These are phyloP conservation scores for Galbula dea DNA, from an alignment of 2,113 vertebrate species.

Conservation along the genomic window DNA sequence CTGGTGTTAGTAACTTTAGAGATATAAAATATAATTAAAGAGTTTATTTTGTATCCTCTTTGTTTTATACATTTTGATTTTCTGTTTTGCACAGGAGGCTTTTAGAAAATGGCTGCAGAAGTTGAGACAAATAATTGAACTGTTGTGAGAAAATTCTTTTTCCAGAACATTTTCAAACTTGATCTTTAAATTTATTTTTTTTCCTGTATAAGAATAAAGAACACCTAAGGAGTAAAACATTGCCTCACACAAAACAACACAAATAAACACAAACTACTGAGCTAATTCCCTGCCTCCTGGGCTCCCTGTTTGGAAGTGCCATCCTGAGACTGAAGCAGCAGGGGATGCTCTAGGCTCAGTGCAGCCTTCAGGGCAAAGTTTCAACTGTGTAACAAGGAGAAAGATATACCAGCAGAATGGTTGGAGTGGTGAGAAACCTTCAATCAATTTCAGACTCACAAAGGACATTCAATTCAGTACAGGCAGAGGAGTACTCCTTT, in stretches of 20 bases:
- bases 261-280: not conserved
- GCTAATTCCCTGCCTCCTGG: not conserved
- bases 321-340: slow-evolving; percentile 19
- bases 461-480: not conserved
- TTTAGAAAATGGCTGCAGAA: not conserved
- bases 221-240: not conserved
- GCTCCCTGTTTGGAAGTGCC: not conserved
- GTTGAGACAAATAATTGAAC: not conserved
- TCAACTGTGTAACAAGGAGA: not conserved
- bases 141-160: not conserved
- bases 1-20: not conserved
- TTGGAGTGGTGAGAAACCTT: not conserved
- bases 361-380: not conserved
- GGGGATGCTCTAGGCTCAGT: slow-evolving; percentile 58
- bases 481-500: not conserved
- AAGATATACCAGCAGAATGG: not conserved
- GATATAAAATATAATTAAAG: not conserved
- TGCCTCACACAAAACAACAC: not conserved
- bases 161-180: not conserved
- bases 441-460: not conserved
- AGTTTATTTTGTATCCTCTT: not conserved
- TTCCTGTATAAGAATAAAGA: not conserved
- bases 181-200: not conserved
- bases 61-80: not conserved
- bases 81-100: not conserved